A percentile compares a stretch with the other conserved stretches of the same genome.
Evolutionary conservation across 2,113 vertebrate genomes (phyloP).

Genomic region (Blennius ocellaris): DNA sequence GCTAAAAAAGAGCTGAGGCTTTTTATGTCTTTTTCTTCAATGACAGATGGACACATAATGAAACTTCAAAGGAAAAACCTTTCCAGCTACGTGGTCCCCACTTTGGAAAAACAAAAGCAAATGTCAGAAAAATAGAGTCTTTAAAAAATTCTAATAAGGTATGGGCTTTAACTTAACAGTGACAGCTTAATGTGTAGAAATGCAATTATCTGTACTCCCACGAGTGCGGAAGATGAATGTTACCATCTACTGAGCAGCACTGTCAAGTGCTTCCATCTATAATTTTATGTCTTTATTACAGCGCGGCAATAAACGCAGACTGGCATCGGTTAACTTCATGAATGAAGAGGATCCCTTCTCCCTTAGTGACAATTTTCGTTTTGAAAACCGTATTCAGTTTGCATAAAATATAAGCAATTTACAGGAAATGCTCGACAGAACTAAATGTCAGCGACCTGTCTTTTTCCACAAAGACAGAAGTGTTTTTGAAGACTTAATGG

Average conservation of each 20-base stretch:
- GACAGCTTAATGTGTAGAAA: neutral
- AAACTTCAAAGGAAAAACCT: slow-evolving; percentile 18
- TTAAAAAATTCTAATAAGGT: neutral
- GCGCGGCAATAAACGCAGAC: neutral
- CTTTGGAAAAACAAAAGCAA: slow-evolving; percentile 4
- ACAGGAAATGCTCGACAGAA: neutral
- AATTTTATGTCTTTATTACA: neutral
- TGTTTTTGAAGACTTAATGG: too few species aligned
- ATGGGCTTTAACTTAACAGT: neutral
- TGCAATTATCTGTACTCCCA: neutral
- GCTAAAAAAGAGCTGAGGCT: neutral
- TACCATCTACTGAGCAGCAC: neutral
- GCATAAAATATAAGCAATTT: neutral
- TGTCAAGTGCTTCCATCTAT: too few species aligned
- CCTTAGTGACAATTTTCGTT: neutral
- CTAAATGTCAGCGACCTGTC: too few species aligned
- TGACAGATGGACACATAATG: slow-evolving; percentile 16
- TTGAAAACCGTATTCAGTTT: neutral
- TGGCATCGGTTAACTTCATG: neutral
- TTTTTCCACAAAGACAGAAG: too few species aligned
- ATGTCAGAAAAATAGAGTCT: neutral
- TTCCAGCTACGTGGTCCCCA: neutral
- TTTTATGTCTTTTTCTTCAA: neutral
- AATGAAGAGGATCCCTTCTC: neutral
- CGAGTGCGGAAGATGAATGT: neutral